Percentiles rank a stretch among this genome's conserved stretches.
These are phyloP conservation scores for Caenorhabditis afra DNA, from an alignment of 2,888 invertebrate species.

Conservation along the genomic window DNA sequence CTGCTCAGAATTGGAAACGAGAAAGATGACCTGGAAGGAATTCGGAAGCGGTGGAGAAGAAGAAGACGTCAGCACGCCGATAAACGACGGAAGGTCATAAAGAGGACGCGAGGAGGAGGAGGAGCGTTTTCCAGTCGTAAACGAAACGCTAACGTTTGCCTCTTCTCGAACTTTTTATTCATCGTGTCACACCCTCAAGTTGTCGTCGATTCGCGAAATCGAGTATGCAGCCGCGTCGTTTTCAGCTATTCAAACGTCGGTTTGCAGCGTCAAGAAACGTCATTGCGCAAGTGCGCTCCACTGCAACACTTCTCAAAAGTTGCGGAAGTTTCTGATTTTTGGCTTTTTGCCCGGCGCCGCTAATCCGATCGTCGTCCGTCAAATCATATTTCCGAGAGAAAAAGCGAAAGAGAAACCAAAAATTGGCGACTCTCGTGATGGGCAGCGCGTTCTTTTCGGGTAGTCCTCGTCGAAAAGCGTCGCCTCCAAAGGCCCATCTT, in stretches of 20 bases:
- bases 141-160: constrained; percentile 2
- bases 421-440: constrained; percentile 13
- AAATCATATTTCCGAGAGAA: constrained; percentile 35
- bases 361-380: constrained; percentile 38
- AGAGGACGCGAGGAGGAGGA: constrained; percentile 19
- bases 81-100: constrained; percentile 43
- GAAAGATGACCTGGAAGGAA: constrained; percentile 21
- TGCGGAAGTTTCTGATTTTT: constrained; percentile 9
- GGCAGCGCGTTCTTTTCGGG: constrained; percentile 9
- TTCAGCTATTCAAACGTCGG: constrained; percentile 36
- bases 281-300: too few relatives aligned
- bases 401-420: constrained; percentile 29
- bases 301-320: not conserved
- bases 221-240: not conserved
- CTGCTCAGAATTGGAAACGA: constrained; percentile 15
- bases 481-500: constrained; percentile 32
- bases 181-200: not conserved
- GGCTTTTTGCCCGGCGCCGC: not conserved
- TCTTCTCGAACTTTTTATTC: not conserved
- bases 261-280: not conserved
- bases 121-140: constrained; percentile 7
- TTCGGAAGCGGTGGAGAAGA: constrained; percentile 4
- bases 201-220: not conserved
- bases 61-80: constrained; percentile 21
- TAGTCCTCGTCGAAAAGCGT: constrained; percentile 2